Conservation (phyloP, 2,888 invertebrate species). For the Hermaeophaga mercurialis region DNA sequence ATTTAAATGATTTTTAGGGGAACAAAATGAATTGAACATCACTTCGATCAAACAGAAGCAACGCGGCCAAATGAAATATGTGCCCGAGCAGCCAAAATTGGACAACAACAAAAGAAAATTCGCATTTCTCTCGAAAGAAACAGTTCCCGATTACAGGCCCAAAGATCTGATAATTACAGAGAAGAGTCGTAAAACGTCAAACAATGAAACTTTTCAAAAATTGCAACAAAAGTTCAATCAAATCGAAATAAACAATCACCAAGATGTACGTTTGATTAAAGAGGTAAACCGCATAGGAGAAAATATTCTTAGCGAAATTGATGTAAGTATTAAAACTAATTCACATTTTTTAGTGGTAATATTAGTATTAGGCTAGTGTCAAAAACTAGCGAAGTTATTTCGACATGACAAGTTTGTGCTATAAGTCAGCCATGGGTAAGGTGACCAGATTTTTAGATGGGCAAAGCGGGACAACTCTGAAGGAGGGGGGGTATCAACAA, state of each 20-base stretch:
- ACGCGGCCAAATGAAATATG: conserved; percentile 50
- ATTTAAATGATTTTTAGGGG: conserved; percentile 59
- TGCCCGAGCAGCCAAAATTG: conserved; percentile 62
- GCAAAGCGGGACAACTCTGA: too few species aligned
- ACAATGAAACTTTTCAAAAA: conserved; percentile 79
- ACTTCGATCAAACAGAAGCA: conserved; percentile 41
- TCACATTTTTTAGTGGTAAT: too few species aligned
- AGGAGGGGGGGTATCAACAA: too few species aligned
- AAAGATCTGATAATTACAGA: conserved; percentile 66
- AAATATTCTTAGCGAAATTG: conserved; percentile 65
- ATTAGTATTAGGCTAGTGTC: too few species aligned
- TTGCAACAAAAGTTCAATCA: conserved; percentile 77
- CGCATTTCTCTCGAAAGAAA: conserved; percentile 84
- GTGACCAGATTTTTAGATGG: too few species aligned
- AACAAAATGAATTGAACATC: conserved; percentile 61
- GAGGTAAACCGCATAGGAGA: conserved; percentile 65
- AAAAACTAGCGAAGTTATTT: too few species aligned
- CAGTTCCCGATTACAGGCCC: conserved; percentile 83
- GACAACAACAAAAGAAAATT: conserved; percentile 85
- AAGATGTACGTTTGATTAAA: conserved; percentile 61
- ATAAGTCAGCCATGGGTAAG: too few species aligned
- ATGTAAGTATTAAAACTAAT: conserved; percentile 59
- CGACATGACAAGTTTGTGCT: too few species aligned
- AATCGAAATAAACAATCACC: conserved; percentile 54
- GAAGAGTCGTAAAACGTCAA: conserved; percentile 75